A percentile compares a stretch with the other conserved stretches of the same genome.
phyloP scores from a whole-genome alignment of 2,797 vertebrate genomes.

The Remorina albescens region DNA sequence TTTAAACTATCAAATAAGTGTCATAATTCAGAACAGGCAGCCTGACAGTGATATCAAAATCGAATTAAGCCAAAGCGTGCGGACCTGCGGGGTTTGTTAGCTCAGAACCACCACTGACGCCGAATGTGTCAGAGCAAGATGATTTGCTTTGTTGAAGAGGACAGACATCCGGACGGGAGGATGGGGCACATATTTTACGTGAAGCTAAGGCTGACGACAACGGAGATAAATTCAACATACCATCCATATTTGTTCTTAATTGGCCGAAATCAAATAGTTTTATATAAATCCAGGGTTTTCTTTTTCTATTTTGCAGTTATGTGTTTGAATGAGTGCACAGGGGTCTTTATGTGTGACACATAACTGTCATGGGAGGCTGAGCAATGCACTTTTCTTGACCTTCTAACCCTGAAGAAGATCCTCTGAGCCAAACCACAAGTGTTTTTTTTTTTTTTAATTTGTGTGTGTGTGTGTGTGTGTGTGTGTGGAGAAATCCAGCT shows the following conservation, averaged over 20 bases:
- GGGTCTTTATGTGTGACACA: slow-evolving; percentile 8
- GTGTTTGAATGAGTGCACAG: neutral
- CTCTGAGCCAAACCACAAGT: slow-evolving; percentile 18
- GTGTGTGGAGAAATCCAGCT: slow-evolving; percentile 32
- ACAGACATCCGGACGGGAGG: neutral
- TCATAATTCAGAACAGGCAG: slow-evolving; percentile 9
- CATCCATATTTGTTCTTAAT: neutral
- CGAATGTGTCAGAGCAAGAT: neutral
- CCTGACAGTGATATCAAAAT: slow-evolving; percentile 4
- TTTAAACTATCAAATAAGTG: slow-evolving; percentile 3
- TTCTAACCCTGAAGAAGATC: slow-evolving; percentile 27
- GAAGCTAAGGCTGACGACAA: neutral
- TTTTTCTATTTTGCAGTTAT: neutral
- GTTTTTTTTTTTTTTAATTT: too few species aligned
- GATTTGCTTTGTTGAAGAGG: neutral
- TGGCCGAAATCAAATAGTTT: too few species aligned
- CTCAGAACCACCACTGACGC: neutral
- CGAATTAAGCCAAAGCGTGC: neutral
- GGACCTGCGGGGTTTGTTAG: slow-evolving; percentile 15
- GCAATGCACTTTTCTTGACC: slow-evolving; percentile 21
- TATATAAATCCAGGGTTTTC: neutral
- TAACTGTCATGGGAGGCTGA: neutral
- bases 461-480: neutral
- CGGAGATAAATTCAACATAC: neutral
- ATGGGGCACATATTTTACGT: neutral